These are phyloP conservation scores for Rattus norvegicus DNA, from an alignment of 2,113 vertebrate genomes.

Conservation along the genomic window GRCr8 NC_086034.1:32298501-32299000, in stretches of 20 bases:
- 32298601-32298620: constrained; percentile 18
- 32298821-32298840: constrained; percentile 42
- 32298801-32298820: not conserved
- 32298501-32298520: constrained; percentile 34
- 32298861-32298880: constrained; percentile 62
- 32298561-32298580: constrained; percentile 62
- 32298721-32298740: constrained; percentile 60
- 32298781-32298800: constrained; percentile 53
- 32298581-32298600: constrained; percentile 54
- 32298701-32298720: constrained; percentile 64
- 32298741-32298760: constrained; percentile 57
- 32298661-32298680: constrained; percentile 68
- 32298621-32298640: constrained; percentile 55
- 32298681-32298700: constrained; percentile 65
- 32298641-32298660: constrained; percentile 67
- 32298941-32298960: constrained; percentile 58
- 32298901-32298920: constrained; percentile 73
- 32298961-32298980: constrained; percentile 62
- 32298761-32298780: constrained; percentile 42
- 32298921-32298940: constrained; percentile 62
- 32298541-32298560: constrained; percentile 40
- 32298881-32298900: constrained; percentile 58
- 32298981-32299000: not conserved
- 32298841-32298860: constrained; percentile 72
- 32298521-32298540: not conserved